A percentile compares a stretch with the other conserved stretches of the same genome.
phyloP scores from a whole-genome alignment of 2,113 vertebrate genomes.

The Sisor rabdophorus region DNA sequence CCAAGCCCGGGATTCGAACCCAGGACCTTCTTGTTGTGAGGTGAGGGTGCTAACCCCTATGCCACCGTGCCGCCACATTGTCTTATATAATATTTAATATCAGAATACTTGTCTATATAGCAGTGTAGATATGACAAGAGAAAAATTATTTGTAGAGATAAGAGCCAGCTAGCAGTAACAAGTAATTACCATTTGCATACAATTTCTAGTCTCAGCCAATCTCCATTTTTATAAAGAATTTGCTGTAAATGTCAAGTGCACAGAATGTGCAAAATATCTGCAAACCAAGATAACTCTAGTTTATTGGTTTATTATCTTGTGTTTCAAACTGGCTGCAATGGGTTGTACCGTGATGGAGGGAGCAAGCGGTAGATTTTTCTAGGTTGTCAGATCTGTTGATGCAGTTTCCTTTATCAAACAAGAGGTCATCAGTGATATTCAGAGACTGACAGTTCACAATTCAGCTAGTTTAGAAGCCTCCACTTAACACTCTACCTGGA shows the following conservation, averaged over 20 bases:
- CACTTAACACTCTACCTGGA: constrained; percentile 30
- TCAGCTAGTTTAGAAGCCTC: constrained; percentile 16
- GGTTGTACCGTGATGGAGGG: neutral
- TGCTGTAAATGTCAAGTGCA: constrained; percentile 21
- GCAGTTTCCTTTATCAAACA: constrained; percentile 25
- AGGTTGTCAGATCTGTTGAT: constrained; percentile 13
- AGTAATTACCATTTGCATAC: neutral
- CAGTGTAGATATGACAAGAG: too few species aligned
- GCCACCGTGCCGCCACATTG: too few species aligned
- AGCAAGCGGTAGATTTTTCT: constrained; percentile 9
- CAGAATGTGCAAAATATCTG: constrained; percentile 19
- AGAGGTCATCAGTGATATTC: constrained; percentile 26
- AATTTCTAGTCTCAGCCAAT: neutral
- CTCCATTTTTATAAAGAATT: constrained; percentile 6
- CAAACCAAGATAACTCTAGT: constrained; percentile 14
- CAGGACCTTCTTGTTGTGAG: too few species aligned
- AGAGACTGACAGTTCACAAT: constrained; percentile 27
- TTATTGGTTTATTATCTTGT: constrained; percentile 11
- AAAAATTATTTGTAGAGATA: neutral
- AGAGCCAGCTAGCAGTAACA: neutral
- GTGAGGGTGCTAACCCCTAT: too few species aligned
- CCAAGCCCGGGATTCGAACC: too few species aligned
- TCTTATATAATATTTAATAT: too few species aligned
- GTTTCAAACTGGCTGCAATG: constrained; percentile 5
- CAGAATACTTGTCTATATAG: too few species aligned